Percentiles rank a stretch among this genome's conserved stretches.
These are phyloP conservation scores for Standfussiana lucernea DNA, from an alignment of 2,888 invertebrate genomes.

Conservation along the genomic window DNA sequence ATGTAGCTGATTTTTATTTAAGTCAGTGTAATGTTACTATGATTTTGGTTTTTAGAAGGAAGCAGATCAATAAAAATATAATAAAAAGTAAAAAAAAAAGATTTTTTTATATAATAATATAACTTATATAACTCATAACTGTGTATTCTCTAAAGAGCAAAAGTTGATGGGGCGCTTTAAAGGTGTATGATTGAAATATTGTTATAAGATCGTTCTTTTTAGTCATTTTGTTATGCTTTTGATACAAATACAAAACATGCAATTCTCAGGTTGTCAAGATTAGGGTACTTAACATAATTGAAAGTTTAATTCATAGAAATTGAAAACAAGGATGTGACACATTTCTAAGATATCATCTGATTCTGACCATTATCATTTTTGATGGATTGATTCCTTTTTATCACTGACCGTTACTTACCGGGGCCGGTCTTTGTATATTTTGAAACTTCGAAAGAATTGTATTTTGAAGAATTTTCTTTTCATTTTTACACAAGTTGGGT, in stretches of 20 bases:
- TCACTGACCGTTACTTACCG: background rate
- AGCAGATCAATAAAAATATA: slow-evolving; percentile 29
- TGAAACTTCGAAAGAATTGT: too few species aligned
- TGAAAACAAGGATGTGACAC: background rate
- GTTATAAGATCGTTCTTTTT: slow-evolving; percentile 31
- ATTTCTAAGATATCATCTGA: background rate
- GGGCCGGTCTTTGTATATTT: too few species aligned
- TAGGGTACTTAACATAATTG: background rate
- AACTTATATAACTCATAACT: too few species aligned
- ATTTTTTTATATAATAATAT: slow-evolving; percentile 36
- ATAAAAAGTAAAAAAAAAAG: slow-evolving; percentile 10
- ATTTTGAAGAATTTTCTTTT: background rate
- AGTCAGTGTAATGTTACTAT: slow-evolving; percentile 12
- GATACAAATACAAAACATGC: background rate
- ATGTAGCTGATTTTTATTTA: background rate
- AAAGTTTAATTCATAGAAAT: too few species aligned
- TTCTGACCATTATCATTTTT: background rate
- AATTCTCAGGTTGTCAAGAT: background rate
- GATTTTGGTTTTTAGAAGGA: slow-evolving; percentile 8
- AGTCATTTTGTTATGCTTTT: slow-evolving; percentile 11
- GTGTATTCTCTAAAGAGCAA: slow-evolving; percentile 51
- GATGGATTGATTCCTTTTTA: background rate
- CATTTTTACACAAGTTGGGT: background rate
- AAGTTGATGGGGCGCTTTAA: slow-evolving; percentile 59
- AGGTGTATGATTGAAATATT: slow-evolving; percentile 60